Conservation (phyloP, 2,888 invertebrate genomes). For the Lasioglossum pauxillum region DNA sequence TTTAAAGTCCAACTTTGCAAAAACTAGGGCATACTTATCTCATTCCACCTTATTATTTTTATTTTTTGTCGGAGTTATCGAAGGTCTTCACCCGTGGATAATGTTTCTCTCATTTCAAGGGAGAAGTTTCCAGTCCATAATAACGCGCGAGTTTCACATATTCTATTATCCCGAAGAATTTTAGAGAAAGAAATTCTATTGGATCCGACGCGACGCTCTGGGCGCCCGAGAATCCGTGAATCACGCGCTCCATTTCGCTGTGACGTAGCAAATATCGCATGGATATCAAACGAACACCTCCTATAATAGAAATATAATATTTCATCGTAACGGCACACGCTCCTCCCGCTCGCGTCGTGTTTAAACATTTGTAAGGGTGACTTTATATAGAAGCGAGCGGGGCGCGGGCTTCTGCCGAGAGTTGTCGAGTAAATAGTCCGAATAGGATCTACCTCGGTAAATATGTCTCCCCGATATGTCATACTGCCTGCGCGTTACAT, state of each 20-base stretch:
- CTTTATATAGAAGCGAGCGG: conserved; percentile 47
- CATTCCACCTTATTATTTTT: too few relatives aligned
- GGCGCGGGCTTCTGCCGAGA: conserved; percentile 50
- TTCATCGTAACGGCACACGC: conserved; percentile 49
- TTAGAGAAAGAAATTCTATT: conserved; percentile 13
- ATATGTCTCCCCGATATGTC: conserved; percentile 76
- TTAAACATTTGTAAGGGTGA: conserved; percentile 69
- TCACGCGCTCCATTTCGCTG: conserved; percentile 34
- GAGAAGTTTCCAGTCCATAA: not conserved
- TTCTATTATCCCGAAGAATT: conserved; percentile 8
- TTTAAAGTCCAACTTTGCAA: too few relatives aligned
- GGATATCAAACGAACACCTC: conserved; percentile 33
- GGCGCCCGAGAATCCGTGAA: conserved; percentile 17
- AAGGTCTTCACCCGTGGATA: rapidly evolving
- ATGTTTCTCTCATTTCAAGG: not conserved
- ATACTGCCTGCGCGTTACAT: conserved; percentile 67
- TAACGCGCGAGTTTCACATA: not conserved
- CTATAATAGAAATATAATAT: conserved; percentile 56
- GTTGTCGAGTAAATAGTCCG: conserved; percentile 70
- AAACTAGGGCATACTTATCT: too few relatives aligned
- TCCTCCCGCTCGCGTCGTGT: conserved; percentile 33
- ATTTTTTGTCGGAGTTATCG: too few relatives aligned
- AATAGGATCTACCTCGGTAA: conserved; percentile 73
- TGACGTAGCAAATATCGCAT: conserved; percentile 35
- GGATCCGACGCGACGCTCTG: not conserved